Evolutionary conservation across 2,888 invertebrate genomes (phyloP).

Genomic region (Melieria crassipennis): DNA sequence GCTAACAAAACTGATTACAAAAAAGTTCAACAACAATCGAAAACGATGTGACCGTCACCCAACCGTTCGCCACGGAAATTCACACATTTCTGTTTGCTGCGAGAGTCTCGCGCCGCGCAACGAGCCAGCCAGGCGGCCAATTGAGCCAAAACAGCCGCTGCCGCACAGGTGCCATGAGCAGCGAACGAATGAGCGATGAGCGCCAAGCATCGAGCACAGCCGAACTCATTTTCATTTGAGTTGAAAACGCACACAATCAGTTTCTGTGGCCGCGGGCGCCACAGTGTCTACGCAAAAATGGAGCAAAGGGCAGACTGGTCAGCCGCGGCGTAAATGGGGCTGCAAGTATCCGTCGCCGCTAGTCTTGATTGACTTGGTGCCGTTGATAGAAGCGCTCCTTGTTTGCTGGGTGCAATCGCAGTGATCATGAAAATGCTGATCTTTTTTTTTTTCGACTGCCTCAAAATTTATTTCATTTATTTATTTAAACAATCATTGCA

Average conservation of each 20-base stretch:
- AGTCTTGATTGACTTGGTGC: too few species aligned
- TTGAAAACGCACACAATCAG: background rate
- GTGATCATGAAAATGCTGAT: too few species aligned
- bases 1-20: slow-evolving; percentile 16
- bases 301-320: background rate
- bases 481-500: too few species aligned
- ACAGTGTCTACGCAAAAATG: background rate
- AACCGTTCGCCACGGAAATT: slow-evolving; percentile 27
- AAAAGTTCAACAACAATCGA: slow-evolving; percentile 20
- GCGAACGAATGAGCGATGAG: background rate
- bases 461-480: too few species aligned
- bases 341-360: too few species aligned
- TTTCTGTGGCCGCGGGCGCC: background rate
- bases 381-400: too few species aligned
- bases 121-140: background rate
- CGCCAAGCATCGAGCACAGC: background rate
- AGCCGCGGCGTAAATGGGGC: background rate
- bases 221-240: background rate
- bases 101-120: slow-evolving; percentile 17
- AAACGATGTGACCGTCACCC: slow-evolving; percentile 19
- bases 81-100: slow-evolving; percentile 28
- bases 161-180: background rate
- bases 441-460: too few species aligned
- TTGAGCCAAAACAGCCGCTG: background rate
- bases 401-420: too few species aligned